phyloP scores from a whole-genome alignment of 2,113 vertebrate genomes.

The Bubo bubo region DNA sequence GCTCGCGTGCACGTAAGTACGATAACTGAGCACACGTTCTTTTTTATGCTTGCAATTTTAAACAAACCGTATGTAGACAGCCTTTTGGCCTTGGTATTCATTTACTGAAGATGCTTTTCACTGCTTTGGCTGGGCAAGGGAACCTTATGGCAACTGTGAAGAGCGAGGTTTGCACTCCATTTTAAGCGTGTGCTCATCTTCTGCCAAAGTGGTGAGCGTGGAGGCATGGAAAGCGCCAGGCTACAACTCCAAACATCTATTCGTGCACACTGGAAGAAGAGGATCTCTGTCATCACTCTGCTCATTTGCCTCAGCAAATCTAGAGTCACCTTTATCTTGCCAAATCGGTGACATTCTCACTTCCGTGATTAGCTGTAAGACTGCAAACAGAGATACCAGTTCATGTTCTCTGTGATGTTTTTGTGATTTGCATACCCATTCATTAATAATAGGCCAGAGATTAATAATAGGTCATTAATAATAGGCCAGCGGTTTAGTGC shows the following conservation, averaged over 20 bases:
- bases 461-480: background rate
- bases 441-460: background rate
- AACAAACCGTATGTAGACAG: background rate
- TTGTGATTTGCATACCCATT: background rate
- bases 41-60: background rate
- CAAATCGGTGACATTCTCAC: background rate
- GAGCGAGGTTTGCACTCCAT: background rate
- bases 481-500: background rate
- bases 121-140: background rate
- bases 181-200: background rate
- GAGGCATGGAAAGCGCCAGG: background rate
- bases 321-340: background rate
- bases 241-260: background rate
- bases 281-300: background rate
- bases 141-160: background rate
- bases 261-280: background rate
- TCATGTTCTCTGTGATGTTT: background rate
- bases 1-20: background rate
- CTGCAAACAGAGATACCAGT: too few species aligned
- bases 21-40: background rate
- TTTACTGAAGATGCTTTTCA: background rate
- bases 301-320: background rate
- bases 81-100: background rate
- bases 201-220: background rate
- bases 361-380: background rate